A percentile compares a stretch with the other conserved stretches of the same genome.
phyloP scores from a whole-genome alignment of 2,888 invertebrate species.

The Limnephilus auricula region DNA sequence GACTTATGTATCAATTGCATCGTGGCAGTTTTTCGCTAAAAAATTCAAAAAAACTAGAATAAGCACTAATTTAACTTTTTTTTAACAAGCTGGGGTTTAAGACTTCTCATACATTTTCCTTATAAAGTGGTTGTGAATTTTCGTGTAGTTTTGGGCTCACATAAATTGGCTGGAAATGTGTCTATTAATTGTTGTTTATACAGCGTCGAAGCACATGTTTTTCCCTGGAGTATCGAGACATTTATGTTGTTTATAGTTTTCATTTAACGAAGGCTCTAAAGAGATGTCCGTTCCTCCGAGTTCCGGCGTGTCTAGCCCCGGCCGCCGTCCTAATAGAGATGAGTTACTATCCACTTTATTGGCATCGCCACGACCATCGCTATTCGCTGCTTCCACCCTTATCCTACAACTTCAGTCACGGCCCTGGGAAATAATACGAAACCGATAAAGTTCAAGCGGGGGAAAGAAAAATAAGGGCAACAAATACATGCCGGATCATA shows the following conservation, averaged over 20 bases:
- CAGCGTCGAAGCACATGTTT: neutral
- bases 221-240: slow-evolving; percentile 37
- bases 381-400: slow-evolving; percentile 45
- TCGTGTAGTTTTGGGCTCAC: neutral
- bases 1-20: slow-evolving; percentile 30
- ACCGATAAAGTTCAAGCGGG: slow-evolving; percentile 62
- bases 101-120: neutral
- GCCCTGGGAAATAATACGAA: slow-evolving; percentile 65
- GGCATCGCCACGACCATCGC: slow-evolving; percentile 44
- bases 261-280: slow-evolving; percentile 55
- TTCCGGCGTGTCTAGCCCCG: slow-evolving; percentile 45
- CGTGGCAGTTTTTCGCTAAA: slow-evolving; percentile 14
- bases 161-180: too few species aligned
- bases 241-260: slow-evolving; percentile 58
- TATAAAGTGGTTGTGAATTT: neutral
- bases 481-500: slow-evolving; percentile 64
- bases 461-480: slow-evolving; percentile 65
- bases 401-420: slow-evolving; percentile 49
- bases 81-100: too few species aligned
- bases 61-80: too few species aligned
- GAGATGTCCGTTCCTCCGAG: slow-evolving; percentile 45
- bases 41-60: neutral
- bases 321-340: slow-evolving; percentile 57
- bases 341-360: slow-evolving; percentile 60
- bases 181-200: neutral